These are phyloP conservation scores for Acrobeloides nanus DNA, from an alignment of 2,888 invertebrate genomes.

Conservation along the genomic window DNA sequence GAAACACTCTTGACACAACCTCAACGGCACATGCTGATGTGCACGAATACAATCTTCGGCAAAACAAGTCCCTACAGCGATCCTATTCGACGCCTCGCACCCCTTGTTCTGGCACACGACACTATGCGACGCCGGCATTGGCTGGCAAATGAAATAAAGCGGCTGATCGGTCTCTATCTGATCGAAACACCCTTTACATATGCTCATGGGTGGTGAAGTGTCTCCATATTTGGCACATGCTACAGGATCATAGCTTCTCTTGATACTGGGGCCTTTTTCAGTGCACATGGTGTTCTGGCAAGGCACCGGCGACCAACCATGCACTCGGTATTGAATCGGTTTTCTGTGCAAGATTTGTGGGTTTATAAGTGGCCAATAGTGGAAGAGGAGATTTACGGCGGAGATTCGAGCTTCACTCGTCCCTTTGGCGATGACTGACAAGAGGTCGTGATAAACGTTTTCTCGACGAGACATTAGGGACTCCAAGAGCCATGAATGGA, in stretches of 20 bases:
- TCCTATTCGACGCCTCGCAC: conserved; percentile 80
- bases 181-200: conserved; percentile 62
- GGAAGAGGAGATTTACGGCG: conserved; percentile 89
- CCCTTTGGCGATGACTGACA: conserved; percentile 92
- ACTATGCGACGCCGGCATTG: conserved; percentile 43
- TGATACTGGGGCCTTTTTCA: conserved; percentile 37
- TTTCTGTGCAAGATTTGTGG: conserved; percentile 83
- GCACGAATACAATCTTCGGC: conserved; percentile 91
- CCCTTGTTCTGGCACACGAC: conserved; percentile 59
- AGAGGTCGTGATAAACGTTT: conserved; percentile 63
- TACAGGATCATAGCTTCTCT: conserved; percentile 87
- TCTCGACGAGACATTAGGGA: conserved; percentile 68
- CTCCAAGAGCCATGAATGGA: conserved; percentile 90
- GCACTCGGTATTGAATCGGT: conserved; percentile 76
- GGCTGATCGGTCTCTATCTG: conserved; percentile 54
- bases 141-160: conserved; percentile 41
- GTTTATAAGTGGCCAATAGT: conserved; percentile 97
- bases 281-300: conserved; percentile 39
- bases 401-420: conserved; percentile 85
- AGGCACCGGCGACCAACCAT: conserved; percentile 59
- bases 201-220: conserved; percentile 81
- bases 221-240: conserved; percentile 65
- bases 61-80: conserved; percentile 89
- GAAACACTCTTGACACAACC: conserved; percentile 58
- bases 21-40: conserved; percentile 89